Evolutionary conservation across 2,113 vertebrate genomes (phyloP), one percentile per base, ranked within the genome.

Genomic region (Bubo blakistoni): DNA sequence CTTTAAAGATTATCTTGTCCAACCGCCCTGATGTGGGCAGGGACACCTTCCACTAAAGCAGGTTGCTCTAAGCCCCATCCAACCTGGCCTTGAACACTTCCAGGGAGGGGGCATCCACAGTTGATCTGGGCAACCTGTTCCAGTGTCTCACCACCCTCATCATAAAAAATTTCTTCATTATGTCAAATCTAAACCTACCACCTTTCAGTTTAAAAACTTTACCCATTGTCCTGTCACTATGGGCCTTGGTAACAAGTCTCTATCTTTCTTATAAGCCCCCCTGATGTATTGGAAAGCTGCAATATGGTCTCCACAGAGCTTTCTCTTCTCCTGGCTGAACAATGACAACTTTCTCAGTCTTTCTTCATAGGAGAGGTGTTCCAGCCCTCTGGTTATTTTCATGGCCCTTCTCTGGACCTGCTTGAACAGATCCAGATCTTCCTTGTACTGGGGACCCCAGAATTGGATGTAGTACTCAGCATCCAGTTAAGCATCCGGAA

Each of bases 11-110:
- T 10, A 47, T 10, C 8, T 34, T 17, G 17, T 66, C 51, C 29
- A 30, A 2, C 3, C 7, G 7, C 1, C 6, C 20, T 62, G 6
- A 42, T 3, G 1, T 6, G 21, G 11, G 3, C 21, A 81, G 7
- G 7, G 25, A 18, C 10, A 21, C 5, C 3, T 73, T 46, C 7
- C 22, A 27, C 4, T 11, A 32, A 15, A 14, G 7, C n/a, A 46
- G 19, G 22, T 54, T 81, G 12, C 25, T 25, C 52, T 54, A 63
- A 40, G 15, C 10, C 38, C 16, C 4, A 3, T 62, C 16, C 36
- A 38, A 0, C 18, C 10, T 32, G 67, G 6, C 32, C 25, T 40
- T 87, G 18, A 12, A 34, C 24, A 7, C 0, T 62, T 34, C 11
- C 21, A 72, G 17, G 13, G 13, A 46, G 21, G 49, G 13, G 6